Conservation (phyloP, 2,888 invertebrate genomes). For the Leptogaster cylindrica region DNA sequence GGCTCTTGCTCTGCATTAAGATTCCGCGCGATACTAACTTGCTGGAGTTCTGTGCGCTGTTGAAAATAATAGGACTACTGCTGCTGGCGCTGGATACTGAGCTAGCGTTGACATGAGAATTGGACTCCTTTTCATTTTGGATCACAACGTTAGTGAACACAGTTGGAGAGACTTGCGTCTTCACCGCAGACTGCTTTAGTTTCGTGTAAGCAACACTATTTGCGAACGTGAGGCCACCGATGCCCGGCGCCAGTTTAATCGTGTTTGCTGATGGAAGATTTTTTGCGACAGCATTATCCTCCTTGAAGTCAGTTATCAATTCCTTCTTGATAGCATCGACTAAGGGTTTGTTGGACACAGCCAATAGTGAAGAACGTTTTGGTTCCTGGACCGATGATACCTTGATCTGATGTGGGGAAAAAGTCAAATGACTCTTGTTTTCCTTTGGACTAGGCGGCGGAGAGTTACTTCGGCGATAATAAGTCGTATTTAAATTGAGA, state of each 20-base stretch:
- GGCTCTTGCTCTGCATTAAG: conserved; percentile 36
- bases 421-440: conserved; percentile 74
- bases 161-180: conserved; percentile 32
- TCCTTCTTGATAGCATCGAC: conserved; percentile 70
- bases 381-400: conserved; percentile 65
- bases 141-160: conserved; percentile 28
- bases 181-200: conserved; percentile 55
- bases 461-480: conserved; percentile 49
- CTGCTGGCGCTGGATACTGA: neutral
- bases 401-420: conserved; percentile 74
- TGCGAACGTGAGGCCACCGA: conserved; percentile 61
- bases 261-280: conserved; percentile 54
- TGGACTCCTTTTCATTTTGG: conserved; percentile 42
- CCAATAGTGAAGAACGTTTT: conserved; percentile 50
- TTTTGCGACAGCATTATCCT: conserved; percentile 27
- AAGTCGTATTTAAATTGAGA: conserved; percentile 53
- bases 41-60: no score
- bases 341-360: conserved; percentile 53
- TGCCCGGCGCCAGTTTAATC: conserved; percentile 60
- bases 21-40: conserved; percentile 32
- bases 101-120: conserved; percentile 31
- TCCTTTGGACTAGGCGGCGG: conserved; percentile 70
- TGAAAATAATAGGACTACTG: no score
- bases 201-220: conserved; percentile 61
- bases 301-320: conserved; percentile 61